Percentiles rank a stretch among this genome's conserved stretches.
Evolutionary conservation across 2,888 invertebrate genomes (phyloP).

Genomic region (Mechanitis mazaeus): DNA sequence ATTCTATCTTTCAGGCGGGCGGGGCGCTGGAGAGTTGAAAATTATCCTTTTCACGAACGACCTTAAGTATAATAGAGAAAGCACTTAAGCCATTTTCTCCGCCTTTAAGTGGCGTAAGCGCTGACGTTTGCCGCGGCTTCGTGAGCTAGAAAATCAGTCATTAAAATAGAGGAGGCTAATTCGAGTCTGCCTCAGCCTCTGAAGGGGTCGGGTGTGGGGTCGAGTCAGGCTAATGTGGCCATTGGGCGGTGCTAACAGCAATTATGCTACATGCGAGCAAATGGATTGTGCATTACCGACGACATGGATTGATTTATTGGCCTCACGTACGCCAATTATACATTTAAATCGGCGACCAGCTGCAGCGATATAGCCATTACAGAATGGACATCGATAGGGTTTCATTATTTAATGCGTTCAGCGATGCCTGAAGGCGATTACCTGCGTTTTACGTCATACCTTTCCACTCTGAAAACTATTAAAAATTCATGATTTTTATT

Average conservation of each 20-base stretch:
- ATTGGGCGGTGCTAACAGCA: conserved; percentile 73
- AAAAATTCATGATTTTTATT: background rate
- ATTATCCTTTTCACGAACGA: conserved; percentile 76
- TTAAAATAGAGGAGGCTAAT: conserved; percentile 63
- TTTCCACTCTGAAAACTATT: conserved; percentile 40
- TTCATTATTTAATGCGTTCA: conserved; percentile 52
- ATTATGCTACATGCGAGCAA: conserved; percentile 70
- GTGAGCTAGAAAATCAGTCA: conserved; percentile 76
- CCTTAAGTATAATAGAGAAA: conserved; percentile 77
- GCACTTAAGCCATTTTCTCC: conserved; percentile 77
- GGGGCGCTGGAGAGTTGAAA: conserved; percentile 72
- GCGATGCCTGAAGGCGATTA: conserved; percentile 51
- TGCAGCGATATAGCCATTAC: conserved; percentile 61
- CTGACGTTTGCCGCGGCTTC: conserved; percentile 69
- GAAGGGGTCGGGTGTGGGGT: conserved; percentile 40
- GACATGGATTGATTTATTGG: conserved; percentile 73
- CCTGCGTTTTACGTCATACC: conserved; percentile 42
- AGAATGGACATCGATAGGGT: conserved; percentile 43
- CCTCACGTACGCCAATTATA: conserved; percentile 40
- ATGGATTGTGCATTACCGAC: conserved; percentile 73
- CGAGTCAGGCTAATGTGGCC: conserved; percentile 66
- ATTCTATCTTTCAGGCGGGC: conserved; percentile 43
- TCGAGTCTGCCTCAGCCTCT: conserved; percentile 46
- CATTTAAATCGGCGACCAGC: conserved; percentile 47
- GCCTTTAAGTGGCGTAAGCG: conserved; percentile 77